Conservation (phyloP, 2,888 invertebrate genomes). For the Ophioninae sp. region DNA sequence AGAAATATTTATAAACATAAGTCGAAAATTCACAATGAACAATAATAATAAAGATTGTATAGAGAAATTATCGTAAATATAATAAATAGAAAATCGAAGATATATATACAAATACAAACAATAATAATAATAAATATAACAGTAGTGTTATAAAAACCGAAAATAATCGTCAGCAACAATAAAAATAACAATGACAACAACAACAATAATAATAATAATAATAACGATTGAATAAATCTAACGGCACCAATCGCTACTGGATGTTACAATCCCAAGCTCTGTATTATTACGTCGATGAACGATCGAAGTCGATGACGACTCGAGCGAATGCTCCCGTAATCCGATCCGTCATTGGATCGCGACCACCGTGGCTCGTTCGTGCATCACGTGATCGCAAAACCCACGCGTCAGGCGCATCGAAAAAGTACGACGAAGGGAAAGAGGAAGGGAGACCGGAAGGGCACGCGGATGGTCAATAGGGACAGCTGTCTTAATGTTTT, state of each 20-base stretch:
- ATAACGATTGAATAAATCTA: neutral
- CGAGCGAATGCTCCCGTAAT: conserved; percentile 45
- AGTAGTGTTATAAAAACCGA: neutral
- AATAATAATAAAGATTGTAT: neutral
- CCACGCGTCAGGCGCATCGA: neutral
- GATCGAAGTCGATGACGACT: conserved; percentile 50
- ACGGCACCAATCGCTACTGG: neutral
- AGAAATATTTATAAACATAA: too few species aligned
- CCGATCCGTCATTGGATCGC: conserved; percentile 45
- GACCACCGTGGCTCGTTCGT: conserved; percentile 30
- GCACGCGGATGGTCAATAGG: conserved; percentile 70
- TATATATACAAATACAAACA: neutral
- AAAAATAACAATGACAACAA: neutral
- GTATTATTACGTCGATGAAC: conserved; percentile 30
- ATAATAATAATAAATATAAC: neutral
- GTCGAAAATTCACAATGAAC: too few species aligned
- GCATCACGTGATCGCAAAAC: conserved; percentile 14
- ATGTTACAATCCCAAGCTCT: conserved; percentile 14
- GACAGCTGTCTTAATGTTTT: conserved; percentile 75
- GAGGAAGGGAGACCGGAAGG: neutral
- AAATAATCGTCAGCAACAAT: neutral
- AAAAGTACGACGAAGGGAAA: conserved; percentile 9
- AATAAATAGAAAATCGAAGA: neutral
- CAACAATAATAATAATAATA: neutral
- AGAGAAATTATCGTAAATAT: neutral